Evolutionary conservation across 53 echinoderm and acorn worm species (phyloP), one percentile per base, ranked within the genome.

Genomic region (Paracentrotus lividus): DNA sequence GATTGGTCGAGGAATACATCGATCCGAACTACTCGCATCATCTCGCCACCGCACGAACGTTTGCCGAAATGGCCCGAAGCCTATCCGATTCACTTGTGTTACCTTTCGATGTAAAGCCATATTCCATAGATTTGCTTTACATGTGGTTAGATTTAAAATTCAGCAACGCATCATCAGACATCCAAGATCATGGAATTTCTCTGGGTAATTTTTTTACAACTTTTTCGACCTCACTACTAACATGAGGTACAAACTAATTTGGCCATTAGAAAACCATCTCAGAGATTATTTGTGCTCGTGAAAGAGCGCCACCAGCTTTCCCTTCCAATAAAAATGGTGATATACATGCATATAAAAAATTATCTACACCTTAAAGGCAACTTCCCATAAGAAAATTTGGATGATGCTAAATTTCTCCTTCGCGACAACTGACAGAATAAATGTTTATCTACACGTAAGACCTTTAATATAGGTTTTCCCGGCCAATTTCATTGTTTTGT

Each of bases 1-100:
- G 94, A 64, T 38, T 96, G 10, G 95, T 96, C 13, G 96, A 96
- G 55, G 64, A 90, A 14, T 96, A 85, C 92, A 93, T 96, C 15
- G 96, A 96, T 76, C 88, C 93, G 13, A 92, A 90, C 0, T 96
- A 95, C 34, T 85, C 81, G 49, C 86, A 91, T 51, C 96, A 96
- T 64, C 93, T 93, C 55, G 95, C 93, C 18, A 91, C 90, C 3
- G 90, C 93, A 13, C 93, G 93, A 67, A 75, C 93, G 20, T 93
- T 93, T 56, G 94, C 94, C 34, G 96, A 96, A 86, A 95, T 95
- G 78, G 32, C 92, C 47, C 93, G 90, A 33, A 77, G 69, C 23
- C 57, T 96, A 13, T 91, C 93, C 42, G 94, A 95, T 36, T 90
- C 90, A 44, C 49, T 72, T 29, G 72, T 90, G 27, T 45, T 90